Evolutionary conservation across 2,113 vertebrate species (phyloP).

Genomic region (Leptocoma aspasia): DNA sequence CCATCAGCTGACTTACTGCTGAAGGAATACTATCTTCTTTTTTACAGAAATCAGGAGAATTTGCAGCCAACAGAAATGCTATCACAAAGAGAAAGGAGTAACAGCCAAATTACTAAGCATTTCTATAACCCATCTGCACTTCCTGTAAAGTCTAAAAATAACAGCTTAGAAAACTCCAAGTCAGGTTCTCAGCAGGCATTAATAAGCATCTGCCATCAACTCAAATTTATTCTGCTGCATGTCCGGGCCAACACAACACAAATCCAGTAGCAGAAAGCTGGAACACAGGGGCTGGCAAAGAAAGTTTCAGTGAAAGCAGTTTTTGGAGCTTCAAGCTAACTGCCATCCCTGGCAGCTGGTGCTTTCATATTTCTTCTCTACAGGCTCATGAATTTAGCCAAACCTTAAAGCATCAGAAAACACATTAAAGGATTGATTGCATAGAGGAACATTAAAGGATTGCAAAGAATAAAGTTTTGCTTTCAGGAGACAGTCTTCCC

Average conservation of each 20-base stretch:
- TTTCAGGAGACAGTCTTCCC: background rate
- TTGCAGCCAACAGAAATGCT: background rate
- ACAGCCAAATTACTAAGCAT: background rate
- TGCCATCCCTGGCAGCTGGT: background rate
- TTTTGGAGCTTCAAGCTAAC: background rate
- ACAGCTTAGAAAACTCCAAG: background rate
- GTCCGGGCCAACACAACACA: background rate
- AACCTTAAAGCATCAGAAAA: background rate
- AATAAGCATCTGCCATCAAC: background rate
- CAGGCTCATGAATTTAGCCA: background rate
- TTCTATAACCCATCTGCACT: background rate
- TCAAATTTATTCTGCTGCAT: background rate
- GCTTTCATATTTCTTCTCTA: background rate
- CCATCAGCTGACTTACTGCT: background rate
- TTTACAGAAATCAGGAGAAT: background rate
- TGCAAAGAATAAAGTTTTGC: background rate
- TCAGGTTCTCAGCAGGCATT: background rate
- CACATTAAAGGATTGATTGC: background rate
- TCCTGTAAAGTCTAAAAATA: background rate
- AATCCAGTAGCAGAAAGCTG: background rate
- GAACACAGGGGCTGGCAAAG: background rate
- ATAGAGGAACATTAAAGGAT: background rate
- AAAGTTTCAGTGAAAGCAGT: background rate
- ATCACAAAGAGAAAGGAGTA: background rate
- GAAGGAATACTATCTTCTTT: background rate